phyloP scores from a whole-genome alignment of 2,797 vertebrate species.

The Chiloscyllium punctatum region DNA sequence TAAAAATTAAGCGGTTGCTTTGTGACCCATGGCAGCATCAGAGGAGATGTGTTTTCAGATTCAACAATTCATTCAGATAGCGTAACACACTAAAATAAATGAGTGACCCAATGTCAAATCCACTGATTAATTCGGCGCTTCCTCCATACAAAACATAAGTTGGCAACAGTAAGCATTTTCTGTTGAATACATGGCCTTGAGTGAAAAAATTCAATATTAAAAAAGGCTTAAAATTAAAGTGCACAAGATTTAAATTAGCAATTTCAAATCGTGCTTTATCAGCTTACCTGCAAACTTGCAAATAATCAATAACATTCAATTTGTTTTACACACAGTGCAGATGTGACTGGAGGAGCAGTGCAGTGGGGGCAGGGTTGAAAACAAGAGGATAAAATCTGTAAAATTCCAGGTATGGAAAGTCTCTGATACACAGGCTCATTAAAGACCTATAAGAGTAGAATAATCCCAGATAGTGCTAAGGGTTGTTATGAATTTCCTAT shows the following conservation, averaged over 20 bases:
- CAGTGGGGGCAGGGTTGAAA: background rate
- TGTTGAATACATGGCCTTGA: constrained; percentile 24
- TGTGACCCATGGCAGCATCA: background rate
- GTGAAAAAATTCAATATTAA: constrained; percentile 31
- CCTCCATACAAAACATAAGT: constrained; percentile 8
- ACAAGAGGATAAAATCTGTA: background rate
- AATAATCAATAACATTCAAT: constrained; percentile 34
- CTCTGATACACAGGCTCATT: background rate
- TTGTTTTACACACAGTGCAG: constrained; percentile 13
- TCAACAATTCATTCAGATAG: constrained; percentile 8
- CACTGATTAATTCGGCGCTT: constrained; percentile 12
- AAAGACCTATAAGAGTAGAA: background rate
- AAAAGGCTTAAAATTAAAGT: constrained; percentile 32
- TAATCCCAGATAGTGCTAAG: background rate
- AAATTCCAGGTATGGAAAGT: background rate
- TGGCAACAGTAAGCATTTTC: constrained; percentile 10
- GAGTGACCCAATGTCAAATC: background rate
- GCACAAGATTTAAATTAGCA: constrained; percentile 26
- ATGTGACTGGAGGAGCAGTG: background rate
- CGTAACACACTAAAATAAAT: background rate
- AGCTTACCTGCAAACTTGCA: constrained; percentile 26
- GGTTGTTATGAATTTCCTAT: background rate
- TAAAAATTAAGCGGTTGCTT: background rate
- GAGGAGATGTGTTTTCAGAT: constrained; percentile 2
- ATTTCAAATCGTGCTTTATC: constrained; percentile 29